These are phyloP conservation scores for Lithophane semibrunnea DNA, from an alignment of 2,888 invertebrate species.

Conservation along the genomic window DNA sequence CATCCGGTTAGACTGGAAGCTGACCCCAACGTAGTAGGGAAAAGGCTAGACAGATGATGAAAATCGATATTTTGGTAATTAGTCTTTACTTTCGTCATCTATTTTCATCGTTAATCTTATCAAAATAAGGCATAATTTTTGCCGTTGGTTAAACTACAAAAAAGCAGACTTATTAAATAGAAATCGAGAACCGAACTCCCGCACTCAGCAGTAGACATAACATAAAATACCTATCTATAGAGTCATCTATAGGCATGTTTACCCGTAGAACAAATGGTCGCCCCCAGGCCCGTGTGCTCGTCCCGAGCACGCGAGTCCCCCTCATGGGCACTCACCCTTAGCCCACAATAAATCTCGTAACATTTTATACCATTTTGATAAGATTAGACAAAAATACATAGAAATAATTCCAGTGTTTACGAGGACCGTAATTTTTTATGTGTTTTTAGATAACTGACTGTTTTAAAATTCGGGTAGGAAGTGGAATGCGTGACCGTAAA, in stretches of 20 bases:
- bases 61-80: neutral
- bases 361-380: conserved; percentile 57
- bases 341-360: conserved; percentile 35
- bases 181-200: conserved; percentile 7
- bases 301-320: conserved; percentile 38
- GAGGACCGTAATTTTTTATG: conserved; percentile 51
- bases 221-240: conserved; percentile 9
- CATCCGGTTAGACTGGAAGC: neutral
- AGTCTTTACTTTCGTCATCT: neutral
- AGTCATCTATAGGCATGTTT: neutral
- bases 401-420: conserved; percentile 60
- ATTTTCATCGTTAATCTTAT: neutral
- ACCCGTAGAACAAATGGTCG: conserved; percentile 3
- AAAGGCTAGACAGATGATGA: neutral
- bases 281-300: conserved; percentile 5
- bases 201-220: conserved; percentile 11
- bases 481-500: conserved; percentile 27
- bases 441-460: conserved; percentile 40
- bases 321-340: conserved; percentile 26
- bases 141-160: neutral
- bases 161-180: neutral
- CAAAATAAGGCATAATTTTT: neutral
- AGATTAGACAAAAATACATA: conserved; percentile 57
- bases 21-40: neutral
- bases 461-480: conserved; percentile 25